A percentile compares a stretch with the other conserved stretches of the same genome.
Evolutionary conservation across 2,888 invertebrate species (phyloP).

Genomic region (Rhodophaea formosa): DNA sequence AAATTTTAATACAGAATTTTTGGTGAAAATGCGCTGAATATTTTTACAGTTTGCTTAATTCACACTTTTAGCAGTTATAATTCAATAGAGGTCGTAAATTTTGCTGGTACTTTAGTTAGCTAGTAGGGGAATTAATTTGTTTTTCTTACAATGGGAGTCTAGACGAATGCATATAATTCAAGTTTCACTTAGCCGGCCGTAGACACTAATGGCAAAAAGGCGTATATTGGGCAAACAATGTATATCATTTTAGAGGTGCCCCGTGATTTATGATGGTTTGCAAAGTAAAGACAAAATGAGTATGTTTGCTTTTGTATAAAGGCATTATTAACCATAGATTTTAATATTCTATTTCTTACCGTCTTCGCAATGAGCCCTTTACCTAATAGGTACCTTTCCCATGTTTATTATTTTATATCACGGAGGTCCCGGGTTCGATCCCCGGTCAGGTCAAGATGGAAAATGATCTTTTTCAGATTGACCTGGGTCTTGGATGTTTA

Average conservation of each 20-base stretch:
- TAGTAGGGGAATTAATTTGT: slow-evolving; percentile 75
- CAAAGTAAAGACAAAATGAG: not conserved
- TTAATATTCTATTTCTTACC: not conserved
- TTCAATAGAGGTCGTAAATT: slow-evolving; percentile 74
- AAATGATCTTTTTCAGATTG: too few relatives aligned
- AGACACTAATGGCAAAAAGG: slow-evolving; percentile 67
- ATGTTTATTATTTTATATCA: too few relatives aligned
- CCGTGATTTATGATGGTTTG: not conserved
- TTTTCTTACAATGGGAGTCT: slow-evolving; percentile 79
- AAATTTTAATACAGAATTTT: slow-evolving; percentile 14
- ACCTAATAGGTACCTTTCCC: too few relatives aligned
- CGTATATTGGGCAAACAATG: slow-evolving; percentile 45
- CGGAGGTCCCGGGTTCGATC: too few relatives aligned
- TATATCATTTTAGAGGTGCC: slow-evolving; percentile 1
- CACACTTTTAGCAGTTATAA: slow-evolving; percentile 57
- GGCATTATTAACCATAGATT: not conserved
- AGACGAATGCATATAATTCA: slow-evolving; percentile 78
- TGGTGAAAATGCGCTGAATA: slow-evolving; percentile 6
- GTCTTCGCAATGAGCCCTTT: too few relatives aligned
- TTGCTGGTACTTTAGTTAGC: slow-evolving; percentile 63
- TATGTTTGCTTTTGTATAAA: not conserved
- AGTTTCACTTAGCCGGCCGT: slow-evolving; percentile 70
- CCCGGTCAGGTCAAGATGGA: too few relatives aligned
- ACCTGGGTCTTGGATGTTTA: too few relatives aligned
- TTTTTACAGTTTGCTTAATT: slow-evolving; percentile 36